A percentile compares a stretch with the other conserved stretches of the same genome.
Evolutionary conservation across 2,797 vertebrate genomes (phyloP).

Genomic region (Salmo trutta): DNA sequence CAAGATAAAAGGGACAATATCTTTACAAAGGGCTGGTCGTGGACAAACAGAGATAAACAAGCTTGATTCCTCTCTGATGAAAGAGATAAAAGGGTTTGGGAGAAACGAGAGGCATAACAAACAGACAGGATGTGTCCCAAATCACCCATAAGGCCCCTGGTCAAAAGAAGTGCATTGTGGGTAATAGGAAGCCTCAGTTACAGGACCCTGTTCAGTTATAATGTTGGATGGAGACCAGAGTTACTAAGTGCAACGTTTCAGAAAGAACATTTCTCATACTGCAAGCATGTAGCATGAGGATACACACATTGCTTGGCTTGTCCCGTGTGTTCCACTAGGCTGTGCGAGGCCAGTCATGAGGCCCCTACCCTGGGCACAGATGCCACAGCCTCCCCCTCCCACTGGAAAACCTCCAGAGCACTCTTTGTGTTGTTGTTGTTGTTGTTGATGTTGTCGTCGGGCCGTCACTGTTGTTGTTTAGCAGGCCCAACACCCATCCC

Average conservation of each 20-base stretch:
- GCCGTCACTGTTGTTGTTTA: background rate
- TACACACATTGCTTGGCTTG: background rate
- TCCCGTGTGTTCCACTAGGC: constrained; percentile 11
- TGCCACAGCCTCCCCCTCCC: constrained; percentile 12
- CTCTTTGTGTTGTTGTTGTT: constrained; percentile 12
- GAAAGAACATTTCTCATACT: constrained; percentile 30
- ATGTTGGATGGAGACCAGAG: constrained; percentile 43
- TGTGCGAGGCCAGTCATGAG: constrained; percentile 17
- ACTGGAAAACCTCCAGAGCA: constrained; percentile 4
- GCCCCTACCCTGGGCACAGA: constrained; percentile 15
- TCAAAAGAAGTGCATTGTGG: background rate
- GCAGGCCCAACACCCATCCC: background rate
- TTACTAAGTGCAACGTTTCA: constrained; percentile 55
- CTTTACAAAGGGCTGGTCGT: background rate
- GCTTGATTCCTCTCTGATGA: constrained; percentile 6
- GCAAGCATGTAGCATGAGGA: background rate
- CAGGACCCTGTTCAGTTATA: constrained; percentile 36
- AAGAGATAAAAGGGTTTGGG: background rate
- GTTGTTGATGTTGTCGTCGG: constrained; percentile 4
- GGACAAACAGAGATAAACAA: constrained; percentile 5
- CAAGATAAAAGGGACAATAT: constrained; percentile 1
- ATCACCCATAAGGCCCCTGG: background rate
- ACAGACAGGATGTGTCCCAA: background rate
- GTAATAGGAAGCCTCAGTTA: background rate
- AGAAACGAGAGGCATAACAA: constrained; percentile 1